Evolutionary conservation across 2,888 invertebrate genomes (phyloP).

Genomic region (Nephrocerus scutellatus): DNA sequence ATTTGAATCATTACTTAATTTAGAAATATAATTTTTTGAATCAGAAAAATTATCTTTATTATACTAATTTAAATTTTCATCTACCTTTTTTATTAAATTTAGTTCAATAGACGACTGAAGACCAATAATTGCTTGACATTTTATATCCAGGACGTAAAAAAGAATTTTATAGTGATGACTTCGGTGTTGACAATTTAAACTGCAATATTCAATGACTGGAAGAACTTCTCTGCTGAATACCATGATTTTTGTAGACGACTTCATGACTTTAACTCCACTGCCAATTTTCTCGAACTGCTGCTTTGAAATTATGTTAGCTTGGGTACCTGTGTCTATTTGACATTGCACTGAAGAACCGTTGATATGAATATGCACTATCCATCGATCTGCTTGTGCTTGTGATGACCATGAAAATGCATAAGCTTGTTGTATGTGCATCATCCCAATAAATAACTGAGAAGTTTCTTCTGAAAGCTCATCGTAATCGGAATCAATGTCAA

Average conservation of each 20-base stretch:
- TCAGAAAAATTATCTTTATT: no score
- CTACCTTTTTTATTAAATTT: no score
- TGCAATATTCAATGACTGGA: constrained; percentile 5
- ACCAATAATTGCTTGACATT: no score
- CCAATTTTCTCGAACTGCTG: no score
- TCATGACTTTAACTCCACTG: no score
- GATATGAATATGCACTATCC: constrained; percentile 11
- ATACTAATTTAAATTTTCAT: not conserved
- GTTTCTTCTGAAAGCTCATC: constrained; percentile 8
- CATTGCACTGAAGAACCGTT: constrained; percentile 3
- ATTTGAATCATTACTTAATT: constrained; percentile 5
- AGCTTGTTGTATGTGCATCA: not conserved
- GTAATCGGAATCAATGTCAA: not conserved
- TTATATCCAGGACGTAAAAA: constrained; percentile 12
- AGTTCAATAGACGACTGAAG: no score
- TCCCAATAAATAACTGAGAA: not conserved
- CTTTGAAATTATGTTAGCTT: constrained; percentile 16
- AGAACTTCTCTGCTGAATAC: constrained; percentile 18
- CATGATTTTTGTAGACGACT: constrained; percentile 10
- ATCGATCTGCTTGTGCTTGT: constrained; percentile 7
- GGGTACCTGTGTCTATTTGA: constrained; percentile 18
- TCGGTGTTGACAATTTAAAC: constrained; percentile 6
- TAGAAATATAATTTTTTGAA: no score
- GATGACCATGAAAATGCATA: constrained; percentile 1
- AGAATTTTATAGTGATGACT: constrained; percentile 4